These are phyloP conservation scores for Argya squamiceps DNA, from an alignment of 2,797 vertebrate genomes.

Conservation along the genomic window DNA sequence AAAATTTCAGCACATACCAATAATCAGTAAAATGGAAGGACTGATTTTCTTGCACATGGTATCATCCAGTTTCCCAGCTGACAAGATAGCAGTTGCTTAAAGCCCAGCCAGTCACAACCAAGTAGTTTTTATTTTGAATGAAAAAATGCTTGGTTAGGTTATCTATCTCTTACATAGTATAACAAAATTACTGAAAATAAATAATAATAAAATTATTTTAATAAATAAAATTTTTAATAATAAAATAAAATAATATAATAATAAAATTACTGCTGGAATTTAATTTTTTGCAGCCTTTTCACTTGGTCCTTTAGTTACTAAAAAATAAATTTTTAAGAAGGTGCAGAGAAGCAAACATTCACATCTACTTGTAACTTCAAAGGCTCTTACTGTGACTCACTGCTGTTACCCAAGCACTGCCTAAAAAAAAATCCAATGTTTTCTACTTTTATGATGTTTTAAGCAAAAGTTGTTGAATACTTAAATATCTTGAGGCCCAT, in stretches of 20 bases:
- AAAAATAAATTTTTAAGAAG: background rate
- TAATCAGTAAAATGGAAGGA: background rate
- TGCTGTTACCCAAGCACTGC: background rate
- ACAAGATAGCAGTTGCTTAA: background rate
- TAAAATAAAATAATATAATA: no score
- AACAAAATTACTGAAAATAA: background rate
- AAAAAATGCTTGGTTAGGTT: background rate
- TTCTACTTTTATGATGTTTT: background rate
- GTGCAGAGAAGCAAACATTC: background rate
- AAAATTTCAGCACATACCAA: background rate
- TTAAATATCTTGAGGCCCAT: background rate
- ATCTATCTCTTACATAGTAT: background rate
- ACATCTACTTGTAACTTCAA: background rate
- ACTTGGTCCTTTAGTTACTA: background rate
- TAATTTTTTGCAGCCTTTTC: background rate
- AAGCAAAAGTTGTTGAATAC: background rate
- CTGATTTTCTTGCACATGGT: background rate
- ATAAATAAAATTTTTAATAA: no score
- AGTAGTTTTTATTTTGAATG: background rate
- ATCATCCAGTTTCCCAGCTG: background rate
- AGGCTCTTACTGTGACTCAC: background rate
- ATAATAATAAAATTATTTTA: no score
- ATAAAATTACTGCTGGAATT: background rate
- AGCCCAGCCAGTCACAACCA: background rate
- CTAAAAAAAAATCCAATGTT: background rate